Conservation (phyloP, 2,113 vertebrate genomes). For the Phylloscopus trochiloides region DNA sequence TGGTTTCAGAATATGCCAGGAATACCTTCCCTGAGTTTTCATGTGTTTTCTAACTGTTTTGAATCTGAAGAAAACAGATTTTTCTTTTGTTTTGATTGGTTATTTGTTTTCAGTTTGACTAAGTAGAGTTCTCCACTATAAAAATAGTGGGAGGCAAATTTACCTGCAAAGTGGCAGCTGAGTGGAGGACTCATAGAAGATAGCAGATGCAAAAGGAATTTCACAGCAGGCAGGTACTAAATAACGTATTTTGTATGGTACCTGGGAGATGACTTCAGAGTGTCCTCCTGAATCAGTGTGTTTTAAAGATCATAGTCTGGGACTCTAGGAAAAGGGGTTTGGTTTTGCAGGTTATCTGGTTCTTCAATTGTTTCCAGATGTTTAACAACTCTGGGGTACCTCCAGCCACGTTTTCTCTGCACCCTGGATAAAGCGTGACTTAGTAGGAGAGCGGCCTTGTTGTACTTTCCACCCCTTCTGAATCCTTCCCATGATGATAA, state of each 20-base stretch:
- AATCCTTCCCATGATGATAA: not conserved
- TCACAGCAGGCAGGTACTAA: not conserved
- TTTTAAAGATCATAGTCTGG: not conserved
- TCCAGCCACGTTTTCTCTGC: not conserved
- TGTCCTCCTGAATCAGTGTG: not conserved
- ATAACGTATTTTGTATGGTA: not conserved
- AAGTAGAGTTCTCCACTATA: not conserved
- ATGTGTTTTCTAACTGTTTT: not conserved
- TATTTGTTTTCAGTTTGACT: not conserved
- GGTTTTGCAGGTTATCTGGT: not conserved
- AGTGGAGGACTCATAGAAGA: not conserved
- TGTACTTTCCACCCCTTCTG: not conserved
- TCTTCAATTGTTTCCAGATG: not conserved
- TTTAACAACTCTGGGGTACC: not conserved
- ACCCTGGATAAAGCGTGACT: not conserved
- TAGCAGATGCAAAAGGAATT: not conserved
- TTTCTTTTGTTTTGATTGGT: not conserved
- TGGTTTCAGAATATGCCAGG: not conserved
- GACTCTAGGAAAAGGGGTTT: not conserved
- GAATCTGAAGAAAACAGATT: not conserved
- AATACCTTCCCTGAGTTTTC: not conserved
- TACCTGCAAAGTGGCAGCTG: not conserved
- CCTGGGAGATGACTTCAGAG: not conserved
- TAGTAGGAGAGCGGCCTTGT: not conserved
- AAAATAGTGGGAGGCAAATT: not conserved